Base-by-base conservation (phyloP, 2,797 vertebrate species). In the Myotis myotis region DNA sequence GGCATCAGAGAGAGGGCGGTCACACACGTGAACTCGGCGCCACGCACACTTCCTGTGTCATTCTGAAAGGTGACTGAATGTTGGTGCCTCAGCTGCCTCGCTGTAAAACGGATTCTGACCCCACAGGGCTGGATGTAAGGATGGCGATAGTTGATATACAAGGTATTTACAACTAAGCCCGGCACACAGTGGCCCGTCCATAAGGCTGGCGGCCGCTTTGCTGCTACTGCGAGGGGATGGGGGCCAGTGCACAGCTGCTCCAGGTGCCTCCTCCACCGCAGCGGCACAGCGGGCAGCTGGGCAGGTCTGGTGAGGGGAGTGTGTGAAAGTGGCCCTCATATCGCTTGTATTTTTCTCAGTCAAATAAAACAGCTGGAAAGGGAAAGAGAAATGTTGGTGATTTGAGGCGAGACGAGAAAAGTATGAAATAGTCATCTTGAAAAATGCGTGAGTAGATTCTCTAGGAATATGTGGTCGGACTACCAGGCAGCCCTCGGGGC, bases 271-370 rank as follows among this genome's bases (percentile, higher is more conserved):
- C 3, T 41, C 8, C 36, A 57, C 57, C 5, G 16, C 44, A 25
- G 55, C 3, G 23, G 41, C 64, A 22, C 5, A 23, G 44, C 30
- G 25, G 47, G 38, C 15, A 0, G n/a, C 30, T 25, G n/a, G 47
- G 55, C 5, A 72, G 71, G 22, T 30, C 2, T 17, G 30, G 28
- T 11, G 36, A 4, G 1, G 20, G 85, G 68, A 87, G 72, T 44
- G 13, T 7, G 13, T 33, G 82, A 68, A 53, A 47, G 30, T 20
- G 47, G 47, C 30, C 76, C 66, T 71, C 64, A 11, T n/a, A 51
- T 79, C 87, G 76, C 83, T 87, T 71, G 47, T 55, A 47, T 87
- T 79, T 79, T 89, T 51, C 66, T 85, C 44, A 20, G 33, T 90
- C 71, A 84, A 93, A 75, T 23, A n/a, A 68, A 68, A 81, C 87